phyloP scores from a whole-genome alignment of 2,888 invertebrate species.

The Euplagia quadripunctaria region DNA sequence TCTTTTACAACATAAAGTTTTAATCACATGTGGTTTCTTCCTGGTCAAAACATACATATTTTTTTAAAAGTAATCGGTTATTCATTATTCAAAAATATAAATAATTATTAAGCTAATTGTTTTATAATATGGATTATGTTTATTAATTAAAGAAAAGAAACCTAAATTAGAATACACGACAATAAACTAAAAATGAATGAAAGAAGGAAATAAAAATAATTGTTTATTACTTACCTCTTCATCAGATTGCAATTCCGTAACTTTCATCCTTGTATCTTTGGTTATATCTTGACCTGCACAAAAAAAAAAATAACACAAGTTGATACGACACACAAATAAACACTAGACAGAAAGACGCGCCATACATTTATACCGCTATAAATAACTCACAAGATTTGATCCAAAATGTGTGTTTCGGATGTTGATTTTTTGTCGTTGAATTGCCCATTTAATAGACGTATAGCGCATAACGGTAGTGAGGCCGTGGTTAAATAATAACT shows the following conservation, averaged over 20 bases:
- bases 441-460: slow-evolving; percentile 74
- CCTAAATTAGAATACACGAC: background rate
- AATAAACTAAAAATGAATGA: background rate
- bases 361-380: slow-evolving; percentile 56
- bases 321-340: slow-evolving; percentile 65
- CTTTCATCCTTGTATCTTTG: slow-evolving; percentile 85
- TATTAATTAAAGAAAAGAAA: background rate
- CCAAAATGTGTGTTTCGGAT: slow-evolving; percentile 68
- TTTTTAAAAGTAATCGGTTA: background rate
- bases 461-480: slow-evolving; percentile 72
- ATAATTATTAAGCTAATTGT: background rate
- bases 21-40: background rate
- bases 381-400: slow-evolving; percentile 79
- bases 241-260: slow-evolving; percentile 79
- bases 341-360: slow-evolving; percentile 49
- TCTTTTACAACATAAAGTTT: background rate
- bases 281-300: slow-evolving; percentile 85
- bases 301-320: slow-evolving; percentile 61
- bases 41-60: background rate
- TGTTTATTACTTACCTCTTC: slow-evolving; percentile 74
- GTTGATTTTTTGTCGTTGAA: slow-evolving; percentile 67
- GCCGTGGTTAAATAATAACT: slow-evolving; percentile 55
- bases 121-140: background rate
- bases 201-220: background rate
- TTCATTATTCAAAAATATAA: background rate